A percentile compares a stretch with the other conserved stretches of the same genome.
These are phyloP conservation scores for Coreius guichenoti DNA, from an alignment of 2,797 vertebrate genomes.

Conservation along the genomic window DNA sequence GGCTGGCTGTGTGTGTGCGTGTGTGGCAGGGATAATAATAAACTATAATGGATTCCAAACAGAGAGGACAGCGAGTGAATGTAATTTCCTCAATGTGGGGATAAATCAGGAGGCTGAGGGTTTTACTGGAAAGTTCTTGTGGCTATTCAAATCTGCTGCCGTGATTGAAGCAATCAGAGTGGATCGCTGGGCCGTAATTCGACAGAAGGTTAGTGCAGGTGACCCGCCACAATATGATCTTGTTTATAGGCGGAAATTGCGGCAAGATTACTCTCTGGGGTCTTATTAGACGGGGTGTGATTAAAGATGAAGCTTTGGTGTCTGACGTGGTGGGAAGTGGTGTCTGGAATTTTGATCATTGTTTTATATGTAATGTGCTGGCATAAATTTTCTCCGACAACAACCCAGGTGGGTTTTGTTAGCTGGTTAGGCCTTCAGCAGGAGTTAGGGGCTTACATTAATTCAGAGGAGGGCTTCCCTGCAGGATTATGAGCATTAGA, in stretches of 20 bases:
- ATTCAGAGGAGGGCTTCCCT: conserved; percentile 72
- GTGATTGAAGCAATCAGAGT: conserved; percentile 80
- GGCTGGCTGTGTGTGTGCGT: conserved; percentile 23
- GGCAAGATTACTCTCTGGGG: conserved; percentile 72
- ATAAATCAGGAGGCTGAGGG: conserved; percentile 76
- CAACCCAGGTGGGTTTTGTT: conserved; percentile 70
- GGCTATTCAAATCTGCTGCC: conserved; percentile 79
- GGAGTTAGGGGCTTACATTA: conserved; percentile 71
- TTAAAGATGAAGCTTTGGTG: conserved; percentile 79
- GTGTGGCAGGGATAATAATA: conserved; percentile 68
- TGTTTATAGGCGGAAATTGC: conserved; percentile 71
- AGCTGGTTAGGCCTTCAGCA: conserved; percentile 70
- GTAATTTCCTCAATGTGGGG: conserved; percentile 78
- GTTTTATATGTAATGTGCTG: conserved; percentile 56
- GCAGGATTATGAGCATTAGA: conserved; percentile 75
- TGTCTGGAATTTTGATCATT: conserved; percentile 66
- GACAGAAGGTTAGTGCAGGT: conserved; percentile 78
- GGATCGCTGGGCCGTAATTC: conserved; percentile 74
- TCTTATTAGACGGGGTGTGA: conserved; percentile 76
- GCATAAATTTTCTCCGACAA: conserved; percentile 65
- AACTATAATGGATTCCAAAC: conserved; percentile 79
- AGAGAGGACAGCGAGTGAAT: conserved; percentile 72
- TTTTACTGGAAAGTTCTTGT: conserved; percentile 75
- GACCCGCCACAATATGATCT: conserved; percentile 72
- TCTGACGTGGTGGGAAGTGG: conserved; percentile 56